These are phyloP conservation scores for Hylyphantes graminicola DNA, from an alignment of 1,140 invertebrate genomes.

Conservation along the genomic window DNA sequence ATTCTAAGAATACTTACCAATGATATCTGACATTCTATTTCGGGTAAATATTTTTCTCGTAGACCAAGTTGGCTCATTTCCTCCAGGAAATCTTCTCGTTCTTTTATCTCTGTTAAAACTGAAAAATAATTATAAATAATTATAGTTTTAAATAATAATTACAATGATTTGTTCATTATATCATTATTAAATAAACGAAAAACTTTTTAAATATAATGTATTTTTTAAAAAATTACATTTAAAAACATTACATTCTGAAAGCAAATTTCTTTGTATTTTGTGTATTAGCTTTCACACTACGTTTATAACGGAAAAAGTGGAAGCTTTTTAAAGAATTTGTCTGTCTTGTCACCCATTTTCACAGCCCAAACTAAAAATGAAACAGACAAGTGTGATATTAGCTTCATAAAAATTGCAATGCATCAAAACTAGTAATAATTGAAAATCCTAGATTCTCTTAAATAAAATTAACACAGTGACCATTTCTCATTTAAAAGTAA, in stretches of 20 bases:
- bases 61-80: slow-evolving; percentile 42
- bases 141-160: neutral
- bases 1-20: slow-evolving; percentile 13
- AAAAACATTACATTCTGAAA: no score
- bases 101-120: slow-evolving; percentile 54
- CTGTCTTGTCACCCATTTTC: no score
- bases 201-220: no score
- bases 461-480: neutral
- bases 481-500: neutral
- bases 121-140: neutral
- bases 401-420: no score
- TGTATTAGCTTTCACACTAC: no score
- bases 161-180: neutral
- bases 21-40: slow-evolving; percentile 44
- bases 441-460: neutral
- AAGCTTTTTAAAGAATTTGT: no score
- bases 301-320: no score
- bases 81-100: slow-evolving; percentile 48
- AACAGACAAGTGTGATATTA: no score
- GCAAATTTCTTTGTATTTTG: no score
- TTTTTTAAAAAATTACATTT: no score
- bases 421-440: neutral
- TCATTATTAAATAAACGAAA: no score
- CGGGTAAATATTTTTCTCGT: slow-evolving; percentile 41
- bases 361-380: no score